These are phyloP conservation scores for Adelosebastes latens DNA, from an alignment of 2,797 vertebrate genomes.

Conservation along the genomic window DNA sequence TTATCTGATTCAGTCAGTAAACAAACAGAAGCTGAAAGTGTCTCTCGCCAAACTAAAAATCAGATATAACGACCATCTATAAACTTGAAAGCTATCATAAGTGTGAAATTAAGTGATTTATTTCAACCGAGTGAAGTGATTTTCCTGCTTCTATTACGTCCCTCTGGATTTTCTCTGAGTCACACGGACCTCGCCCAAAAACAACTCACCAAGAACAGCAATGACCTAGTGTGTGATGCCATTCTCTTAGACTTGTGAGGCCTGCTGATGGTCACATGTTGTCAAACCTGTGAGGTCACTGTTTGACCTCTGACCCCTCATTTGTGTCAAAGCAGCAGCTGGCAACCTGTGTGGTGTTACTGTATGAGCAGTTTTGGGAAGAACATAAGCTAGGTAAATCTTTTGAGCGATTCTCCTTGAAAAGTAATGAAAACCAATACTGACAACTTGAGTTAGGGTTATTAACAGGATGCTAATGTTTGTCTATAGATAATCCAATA, in stretches of 20 bases:
- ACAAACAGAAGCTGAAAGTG: conserved; percentile 5
- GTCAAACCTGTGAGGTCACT: conserved; percentile 62
- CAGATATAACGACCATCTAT: background rate
- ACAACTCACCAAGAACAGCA: conserved; percentile 60
- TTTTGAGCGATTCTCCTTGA: background rate
- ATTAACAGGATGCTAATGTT: background rate
- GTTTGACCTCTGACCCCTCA: conserved; percentile 44
- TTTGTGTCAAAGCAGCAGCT: conserved; percentile 25
- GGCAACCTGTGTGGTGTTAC: background rate
- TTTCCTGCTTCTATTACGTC: conserved; percentile 52
- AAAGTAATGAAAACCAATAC: background rate
- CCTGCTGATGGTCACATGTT: conserved; percentile 61
- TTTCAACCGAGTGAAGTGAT: conserved; percentile 20
- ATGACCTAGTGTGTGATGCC: conserved; percentile 65
- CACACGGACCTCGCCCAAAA: conserved; percentile 68
- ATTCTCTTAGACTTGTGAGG: conserved; percentile 41
- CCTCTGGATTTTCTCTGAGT: conserved; percentile 63
- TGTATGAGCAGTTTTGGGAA: background rate
- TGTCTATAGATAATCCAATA: background rate
- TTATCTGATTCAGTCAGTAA: conserved; percentile 35
- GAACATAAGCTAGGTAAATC: background rate
- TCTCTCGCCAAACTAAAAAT: background rate
- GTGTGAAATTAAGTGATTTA: conserved; percentile 14
- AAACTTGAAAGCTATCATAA: conserved; percentile 6
- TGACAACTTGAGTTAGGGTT: background rate